Evolutionary conservation across 92 coral and sea anemone species (phyloP).

Genomic region (Pocillopora meandrina): DNA sequence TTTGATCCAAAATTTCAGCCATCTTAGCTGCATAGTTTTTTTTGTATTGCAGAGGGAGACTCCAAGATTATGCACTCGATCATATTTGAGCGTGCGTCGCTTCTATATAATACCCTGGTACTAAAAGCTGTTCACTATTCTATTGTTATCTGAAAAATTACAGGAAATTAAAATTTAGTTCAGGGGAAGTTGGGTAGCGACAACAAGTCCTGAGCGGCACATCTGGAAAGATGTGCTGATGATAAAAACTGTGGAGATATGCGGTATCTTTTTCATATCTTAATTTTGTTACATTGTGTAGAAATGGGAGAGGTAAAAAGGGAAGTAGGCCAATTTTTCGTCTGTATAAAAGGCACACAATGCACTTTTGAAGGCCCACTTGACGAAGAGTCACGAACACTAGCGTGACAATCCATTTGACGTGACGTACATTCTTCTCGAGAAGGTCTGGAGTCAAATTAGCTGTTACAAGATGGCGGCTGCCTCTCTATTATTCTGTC

Average conservation of each 20-base stretch:
- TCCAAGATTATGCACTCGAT: neutral
- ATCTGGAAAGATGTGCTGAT: neutral
- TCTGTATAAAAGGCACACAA: no score
- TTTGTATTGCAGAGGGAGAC: neutral
- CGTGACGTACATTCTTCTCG: neutral
- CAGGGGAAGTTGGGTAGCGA: constrained; percentile 4
- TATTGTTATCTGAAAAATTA: neutral
- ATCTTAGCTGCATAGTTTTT: neutral
- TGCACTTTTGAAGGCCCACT: no score
- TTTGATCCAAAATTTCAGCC: neutral
- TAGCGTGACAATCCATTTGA: no score
- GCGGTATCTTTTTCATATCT: no score
- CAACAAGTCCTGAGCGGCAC: constrained; percentile 1
- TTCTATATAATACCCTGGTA: neutral
- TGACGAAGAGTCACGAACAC: no score
- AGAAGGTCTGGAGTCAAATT: constrained; percentile 3
- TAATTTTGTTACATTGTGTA: no score
- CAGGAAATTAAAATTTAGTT: neutral
- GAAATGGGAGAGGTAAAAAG: no score
- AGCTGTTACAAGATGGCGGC: constrained; percentile 13
- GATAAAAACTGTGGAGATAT: neutral
- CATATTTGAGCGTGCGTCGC: no score
- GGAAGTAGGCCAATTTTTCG: no score
- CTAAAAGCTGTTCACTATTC: neutral
- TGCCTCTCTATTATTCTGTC: neutral